These are phyloP conservation scores for Aspidiotus rigidus DNA, from an alignment of 2,888 invertebrate genomes.

Conservation along the genomic window DNA sequence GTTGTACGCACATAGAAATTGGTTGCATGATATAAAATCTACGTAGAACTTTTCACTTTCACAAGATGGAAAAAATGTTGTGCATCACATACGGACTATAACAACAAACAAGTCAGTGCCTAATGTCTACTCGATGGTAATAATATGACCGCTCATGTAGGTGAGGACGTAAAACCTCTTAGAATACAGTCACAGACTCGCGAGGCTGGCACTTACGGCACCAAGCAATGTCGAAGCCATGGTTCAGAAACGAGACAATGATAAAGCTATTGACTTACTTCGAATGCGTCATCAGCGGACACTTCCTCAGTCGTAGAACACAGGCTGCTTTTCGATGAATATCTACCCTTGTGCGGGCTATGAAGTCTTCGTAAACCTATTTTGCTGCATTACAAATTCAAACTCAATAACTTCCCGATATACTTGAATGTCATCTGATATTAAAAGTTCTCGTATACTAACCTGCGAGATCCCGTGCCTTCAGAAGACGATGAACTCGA, in stretches of 20 bases:
- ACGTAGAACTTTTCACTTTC: no score
- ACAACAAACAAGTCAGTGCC: neutral
- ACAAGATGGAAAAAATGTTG: no score
- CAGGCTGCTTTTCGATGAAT: constrained; percentile 20
- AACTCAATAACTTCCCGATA: neutral
- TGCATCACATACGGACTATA: neutral
- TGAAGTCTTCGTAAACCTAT: constrained; percentile 4
- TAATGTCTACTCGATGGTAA: neutral
- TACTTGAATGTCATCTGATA: neutral
- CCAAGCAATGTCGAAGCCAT: constrained; percentile 1
- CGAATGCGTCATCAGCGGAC: constrained; percentile 4
- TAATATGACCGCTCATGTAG: neutral
- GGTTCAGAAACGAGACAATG: neutral
- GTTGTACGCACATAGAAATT: no score
- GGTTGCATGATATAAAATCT: no score
- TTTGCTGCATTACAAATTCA: constrained; percentile 4
- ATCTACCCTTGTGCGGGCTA: constrained; percentile 9
- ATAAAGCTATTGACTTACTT: constrained; percentile 3
- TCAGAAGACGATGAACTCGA: constrained; percentile 19
- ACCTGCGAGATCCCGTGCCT: constrained; percentile 14
- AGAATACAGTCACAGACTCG: no score
- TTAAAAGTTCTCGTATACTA: neutral
- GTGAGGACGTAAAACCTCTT: no score
- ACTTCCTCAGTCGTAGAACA: constrained; percentile 17
- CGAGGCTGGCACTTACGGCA: neutral